Evolutionary conservation across 35 echinoderm and acorn worm genomes (phyloP).

Genomic region (Amphiura filiformis): DNA sequence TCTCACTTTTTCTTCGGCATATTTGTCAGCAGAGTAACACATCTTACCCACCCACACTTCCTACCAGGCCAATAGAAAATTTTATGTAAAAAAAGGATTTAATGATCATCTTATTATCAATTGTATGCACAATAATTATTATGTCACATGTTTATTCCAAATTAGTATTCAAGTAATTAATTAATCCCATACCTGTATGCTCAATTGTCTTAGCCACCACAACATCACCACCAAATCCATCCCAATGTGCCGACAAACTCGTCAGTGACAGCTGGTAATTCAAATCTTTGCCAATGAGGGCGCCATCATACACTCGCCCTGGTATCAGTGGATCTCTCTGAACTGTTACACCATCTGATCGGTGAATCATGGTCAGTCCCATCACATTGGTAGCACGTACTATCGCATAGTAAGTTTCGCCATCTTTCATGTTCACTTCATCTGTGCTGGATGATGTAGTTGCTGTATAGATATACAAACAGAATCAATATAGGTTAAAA

Average conservation of each 20-base stretch:
- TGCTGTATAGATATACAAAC: not conserved
- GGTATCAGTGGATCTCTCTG: conserved; percentile 39
- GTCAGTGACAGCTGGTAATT: not conserved
- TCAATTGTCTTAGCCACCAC: not conserved
- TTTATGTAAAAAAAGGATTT: no score
- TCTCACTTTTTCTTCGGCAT: no score
- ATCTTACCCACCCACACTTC: no score
- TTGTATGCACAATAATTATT: no score
- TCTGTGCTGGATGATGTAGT: not conserved
- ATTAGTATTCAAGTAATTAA: no score
- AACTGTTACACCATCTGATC: conserved; percentile 32
- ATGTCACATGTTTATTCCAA: no score
- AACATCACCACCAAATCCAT: conserved; percentile 7
- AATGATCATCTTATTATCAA: no score
- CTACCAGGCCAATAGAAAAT: no score
- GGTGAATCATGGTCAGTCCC: not conserved
- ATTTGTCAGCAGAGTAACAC: no score
- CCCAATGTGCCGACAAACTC: conserved; percentile 10
- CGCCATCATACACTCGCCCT: conserved; percentile 31
- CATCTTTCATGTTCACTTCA: conserved; percentile 3
- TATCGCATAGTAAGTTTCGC: conserved; percentile 28
- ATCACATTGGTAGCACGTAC: conserved; percentile 31
- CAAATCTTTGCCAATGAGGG: conserved; percentile 18
- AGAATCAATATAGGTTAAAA: not conserved
- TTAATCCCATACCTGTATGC: conserved; percentile 26